These are phyloP conservation scores for Coelopa pilipes DNA, from an alignment of 2,888 invertebrate genomes.

Conservation along the genomic window DNA sequence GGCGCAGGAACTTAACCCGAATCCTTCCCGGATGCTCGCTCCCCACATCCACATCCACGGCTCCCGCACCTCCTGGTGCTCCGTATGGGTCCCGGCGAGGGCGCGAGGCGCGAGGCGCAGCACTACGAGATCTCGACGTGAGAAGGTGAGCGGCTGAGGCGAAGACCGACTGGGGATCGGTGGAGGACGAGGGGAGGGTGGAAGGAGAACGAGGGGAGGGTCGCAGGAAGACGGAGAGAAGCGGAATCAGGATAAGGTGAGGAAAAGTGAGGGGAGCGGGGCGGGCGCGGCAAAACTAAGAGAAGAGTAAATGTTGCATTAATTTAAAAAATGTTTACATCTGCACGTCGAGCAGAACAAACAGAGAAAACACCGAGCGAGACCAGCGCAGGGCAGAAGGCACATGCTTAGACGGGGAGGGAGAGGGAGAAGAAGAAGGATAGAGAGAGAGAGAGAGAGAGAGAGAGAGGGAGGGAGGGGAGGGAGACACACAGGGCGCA, in stretches of 20 bases:
- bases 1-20: background rate
- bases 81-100: too few species aligned
- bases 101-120: background rate
- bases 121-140: background rate
- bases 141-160: background rate
- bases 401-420: too few species aligned
- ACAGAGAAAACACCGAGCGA: too few species aligned
- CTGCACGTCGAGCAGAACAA: conserved; percentile 1
- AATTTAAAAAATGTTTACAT: conserved; percentile 31
- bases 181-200: background rate
- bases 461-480: too few species aligned
- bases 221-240: background rate
- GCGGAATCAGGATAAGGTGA: too few species aligned
- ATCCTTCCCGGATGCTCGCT: background rate
- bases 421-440: too few species aligned
- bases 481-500: too few species aligned
- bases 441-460: too few species aligned
- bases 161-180: background rate
- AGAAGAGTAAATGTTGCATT: conserved; percentile 30
- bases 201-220: background rate
- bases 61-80: too few species aligned
- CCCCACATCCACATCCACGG: background rate
- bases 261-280: too few species aligned
- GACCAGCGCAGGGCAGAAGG: too few species aligned
- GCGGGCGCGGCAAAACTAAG: background rate